These are phyloP conservation scores for Oplegnathus fasciatus DNA, from an alignment of 2,113 vertebrate genomes.

Conservation along the genomic window DNA sequence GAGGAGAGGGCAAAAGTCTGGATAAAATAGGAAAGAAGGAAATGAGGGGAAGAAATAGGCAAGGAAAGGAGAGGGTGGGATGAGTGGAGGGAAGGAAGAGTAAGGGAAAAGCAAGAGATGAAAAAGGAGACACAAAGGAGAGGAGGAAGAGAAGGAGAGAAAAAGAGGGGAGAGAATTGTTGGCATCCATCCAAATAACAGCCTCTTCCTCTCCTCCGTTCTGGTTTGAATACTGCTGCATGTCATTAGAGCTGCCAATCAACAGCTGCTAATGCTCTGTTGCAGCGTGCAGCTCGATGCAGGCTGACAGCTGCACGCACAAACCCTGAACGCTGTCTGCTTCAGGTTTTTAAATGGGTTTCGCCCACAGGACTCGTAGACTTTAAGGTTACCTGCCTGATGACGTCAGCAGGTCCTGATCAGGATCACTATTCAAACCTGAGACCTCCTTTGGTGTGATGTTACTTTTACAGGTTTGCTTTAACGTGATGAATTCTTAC, in stretches of 20 bases:
- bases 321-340: slow-evolving; percentile 7
- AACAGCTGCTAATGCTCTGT: slow-evolving; percentile 59
- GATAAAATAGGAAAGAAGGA: neutral
- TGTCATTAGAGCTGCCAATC: slow-evolving; percentile 74
- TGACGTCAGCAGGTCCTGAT: neutral
- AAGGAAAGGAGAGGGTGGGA: neutral
- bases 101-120: neutral
- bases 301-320: slow-evolving; percentile 50
- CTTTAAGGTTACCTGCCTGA: neutral
- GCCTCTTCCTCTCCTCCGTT: slow-evolving; percentile 54
- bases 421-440: neutral
- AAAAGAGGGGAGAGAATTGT: slow-evolving; percentile 28
- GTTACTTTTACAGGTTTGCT: too few species aligned
- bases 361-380: neutral
- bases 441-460: neutral
- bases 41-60: neutral
- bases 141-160: slow-evolving; percentile 22
- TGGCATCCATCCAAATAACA: slow-evolving; percentile 56
- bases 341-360: neutral
- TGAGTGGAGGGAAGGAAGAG: neutral
- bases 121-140: slow-evolving; percentile 41
- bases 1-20: neutral
- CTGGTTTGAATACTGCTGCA: slow-evolving; percentile 63
- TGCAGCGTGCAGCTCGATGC: slow-evolving; percentile 53
- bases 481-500: too few species aligned